Evolutionary conservation across 2,888 invertebrate species (phyloP).

Genomic region (Schizaphis graminum): DNA sequence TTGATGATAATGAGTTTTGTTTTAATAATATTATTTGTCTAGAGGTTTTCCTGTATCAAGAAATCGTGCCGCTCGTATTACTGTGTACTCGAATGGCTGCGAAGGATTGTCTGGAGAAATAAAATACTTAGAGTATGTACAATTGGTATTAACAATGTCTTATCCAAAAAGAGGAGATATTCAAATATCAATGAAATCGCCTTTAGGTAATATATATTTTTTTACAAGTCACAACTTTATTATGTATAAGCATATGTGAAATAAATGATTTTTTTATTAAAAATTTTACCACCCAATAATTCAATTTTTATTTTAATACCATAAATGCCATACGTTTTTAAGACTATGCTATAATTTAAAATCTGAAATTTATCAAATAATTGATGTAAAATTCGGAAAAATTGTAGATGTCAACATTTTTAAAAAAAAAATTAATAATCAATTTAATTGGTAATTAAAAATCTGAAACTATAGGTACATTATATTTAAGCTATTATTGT

Average conservation of each 20-base stretch:
- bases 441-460: not conserved
- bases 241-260: not conserved
- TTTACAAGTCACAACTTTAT: not conserved
- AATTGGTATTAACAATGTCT: constrained; percentile 79
- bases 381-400: not conserved
- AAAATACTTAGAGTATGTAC: constrained; percentile 85
- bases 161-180: constrained; percentile 84
- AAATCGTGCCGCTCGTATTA: constrained; percentile 11
- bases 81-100: constrained; percentile 68
- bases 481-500: too few species aligned
- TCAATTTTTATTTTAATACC: not conserved
- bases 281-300: not conserved
- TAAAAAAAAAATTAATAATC: too few species aligned
- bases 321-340: not conserved
- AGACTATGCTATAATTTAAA: not conserved
- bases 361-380: not conserved
- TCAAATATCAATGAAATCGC: constrained; percentile 81
- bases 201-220: constrained; percentile 76
- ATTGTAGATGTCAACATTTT: not conserved
- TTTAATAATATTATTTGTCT: not conserved
- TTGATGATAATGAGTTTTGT: not conserved
- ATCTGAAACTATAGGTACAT: not conserved
- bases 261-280: too few species aligned
- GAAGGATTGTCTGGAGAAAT: constrained; percentile 63
- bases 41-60: constrained; percentile 23